These are phyloP conservation scores for Malurus melanocephalus DNA, from an alignment of 2,113 vertebrate genomes.

Conservation along the genomic window DNA sequence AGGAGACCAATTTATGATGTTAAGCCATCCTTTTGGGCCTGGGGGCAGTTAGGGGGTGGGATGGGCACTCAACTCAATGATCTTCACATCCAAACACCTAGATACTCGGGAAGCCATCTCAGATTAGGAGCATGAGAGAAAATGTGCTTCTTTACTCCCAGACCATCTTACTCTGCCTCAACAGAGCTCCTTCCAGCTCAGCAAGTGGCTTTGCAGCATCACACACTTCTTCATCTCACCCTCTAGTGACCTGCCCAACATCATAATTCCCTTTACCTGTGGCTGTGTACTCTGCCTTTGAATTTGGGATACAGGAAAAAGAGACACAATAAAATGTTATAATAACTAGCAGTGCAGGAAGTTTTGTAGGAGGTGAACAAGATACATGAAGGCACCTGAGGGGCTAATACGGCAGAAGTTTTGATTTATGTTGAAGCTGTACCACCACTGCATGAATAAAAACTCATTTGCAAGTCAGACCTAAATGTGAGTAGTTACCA, in stretches of 20 bases:
- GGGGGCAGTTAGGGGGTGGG: neutral
- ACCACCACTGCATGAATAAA: neutral
- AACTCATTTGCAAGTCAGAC: neutral
- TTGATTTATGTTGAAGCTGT: neutral
- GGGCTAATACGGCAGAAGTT: neutral
- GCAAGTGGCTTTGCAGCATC: neutral
- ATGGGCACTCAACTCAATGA: neutral
- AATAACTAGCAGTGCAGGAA: neutral
- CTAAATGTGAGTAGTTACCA: neutral
- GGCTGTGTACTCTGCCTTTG: neutral
- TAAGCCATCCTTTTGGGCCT: neutral
- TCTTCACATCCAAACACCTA: neutral
- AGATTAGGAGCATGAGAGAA: neutral
- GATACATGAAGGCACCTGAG: neutral
- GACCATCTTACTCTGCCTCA: neutral
- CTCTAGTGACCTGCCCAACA: neutral
- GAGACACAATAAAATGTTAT: neutral
- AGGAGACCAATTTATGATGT: neutral
- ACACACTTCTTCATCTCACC: neutral
- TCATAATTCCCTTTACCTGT: neutral
- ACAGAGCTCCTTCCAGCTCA: neutral
- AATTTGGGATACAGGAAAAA: neutral
- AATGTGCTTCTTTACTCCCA: neutral
- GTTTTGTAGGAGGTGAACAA: neutral
- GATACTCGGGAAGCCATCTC: neutral